A percentile compares a stretch with the other conserved stretches of the same genome.
Evolutionary conservation across 2,888 invertebrate species (phyloP).

Genomic region (Rhamnusium bicolor): DNA sequence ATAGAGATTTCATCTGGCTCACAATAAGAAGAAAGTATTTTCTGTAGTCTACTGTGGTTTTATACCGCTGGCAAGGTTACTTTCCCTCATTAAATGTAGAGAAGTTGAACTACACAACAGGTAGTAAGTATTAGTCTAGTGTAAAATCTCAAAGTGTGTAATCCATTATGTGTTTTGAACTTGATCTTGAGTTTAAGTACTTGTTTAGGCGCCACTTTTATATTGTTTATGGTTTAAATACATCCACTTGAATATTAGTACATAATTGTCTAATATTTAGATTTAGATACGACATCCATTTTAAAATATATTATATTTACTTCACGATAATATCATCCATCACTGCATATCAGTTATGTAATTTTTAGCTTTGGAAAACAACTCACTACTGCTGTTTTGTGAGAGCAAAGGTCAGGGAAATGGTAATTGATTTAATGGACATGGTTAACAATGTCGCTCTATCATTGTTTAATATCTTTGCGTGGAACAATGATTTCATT

Average conservation of each 20-base stretch:
- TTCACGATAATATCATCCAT: no score
- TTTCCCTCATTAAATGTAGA: slow-evolving; percentile 21
- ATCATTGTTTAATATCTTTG: not conserved
- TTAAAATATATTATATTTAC: slow-evolving; percentile 4
- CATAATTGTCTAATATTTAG: not conserved
- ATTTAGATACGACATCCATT: not conserved
- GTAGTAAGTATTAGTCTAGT: slow-evolving; percentile 9
- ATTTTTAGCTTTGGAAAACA: slow-evolving; percentile 2
- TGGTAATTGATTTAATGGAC: not conserved
- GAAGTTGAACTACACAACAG: slow-evolving; percentile 7
- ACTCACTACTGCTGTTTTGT: not conserved
- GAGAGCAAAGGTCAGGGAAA: not conserved
- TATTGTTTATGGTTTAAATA: slow-evolving; percentile 35
- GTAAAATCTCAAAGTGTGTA: slow-evolving; percentile 28
- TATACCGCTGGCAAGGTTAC: slow-evolving; percentile 17
- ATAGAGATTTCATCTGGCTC: slow-evolving; percentile 13
- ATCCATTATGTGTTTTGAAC: slow-evolving; percentile 46
- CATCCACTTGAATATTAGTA: slow-evolving; percentile 9
- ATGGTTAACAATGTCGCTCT: not conserved
- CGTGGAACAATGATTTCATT: not conserved
- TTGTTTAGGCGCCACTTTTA: slow-evolving; percentile 42
- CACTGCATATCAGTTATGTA: not conserved
- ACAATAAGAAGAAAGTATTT: slow-evolving; percentile 13
- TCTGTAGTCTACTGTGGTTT: not conserved
- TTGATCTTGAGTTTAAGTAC: slow-evolving; percentile 48